Evolutionary conservation across 2,797 vertebrate genomes (phyloP).

Genomic region (Poeciliopsis turneri): DNA sequence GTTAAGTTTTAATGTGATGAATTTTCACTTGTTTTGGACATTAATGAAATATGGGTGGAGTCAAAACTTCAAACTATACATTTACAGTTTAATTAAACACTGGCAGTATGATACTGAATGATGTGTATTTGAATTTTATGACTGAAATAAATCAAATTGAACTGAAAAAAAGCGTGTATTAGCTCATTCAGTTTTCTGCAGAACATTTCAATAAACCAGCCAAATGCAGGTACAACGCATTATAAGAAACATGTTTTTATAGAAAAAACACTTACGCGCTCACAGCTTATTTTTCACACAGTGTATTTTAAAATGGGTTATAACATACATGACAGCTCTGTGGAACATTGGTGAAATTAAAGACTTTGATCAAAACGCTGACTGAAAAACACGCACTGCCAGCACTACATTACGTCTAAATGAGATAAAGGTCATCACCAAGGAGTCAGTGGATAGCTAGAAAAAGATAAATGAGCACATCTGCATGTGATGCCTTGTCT

Average conservation of each 20-base stretch:
- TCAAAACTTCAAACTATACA: neutral
- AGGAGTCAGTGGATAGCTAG: constrained; percentile 12
- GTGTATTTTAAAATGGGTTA: neutral
- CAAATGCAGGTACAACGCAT: neutral
- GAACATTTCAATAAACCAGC: neutral
- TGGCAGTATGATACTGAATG: neutral
- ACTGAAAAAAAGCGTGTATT: neutral
- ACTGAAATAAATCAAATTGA: neutral
- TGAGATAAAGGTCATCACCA: constrained; percentile 32
- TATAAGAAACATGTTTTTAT: neutral
- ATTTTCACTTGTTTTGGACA: neutral
- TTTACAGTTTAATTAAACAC: neutral
- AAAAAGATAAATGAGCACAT: constrained; percentile 28
- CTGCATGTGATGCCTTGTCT: constrained; percentile 6
- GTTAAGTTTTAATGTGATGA: neutral
- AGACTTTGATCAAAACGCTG: constrained; percentile 30
- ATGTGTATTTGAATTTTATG: neutral
- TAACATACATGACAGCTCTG: constrained; percentile 10
- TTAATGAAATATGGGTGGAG: neutral
- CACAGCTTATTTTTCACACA: neutral
- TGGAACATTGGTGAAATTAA: constrained; percentile 9
- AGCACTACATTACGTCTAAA: neutral
- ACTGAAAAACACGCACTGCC: neutral
- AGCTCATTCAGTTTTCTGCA: neutral
- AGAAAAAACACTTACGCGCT: no score